Base-by-base conservation (phyloP, 1,140 invertebrate species). In the Pseudomyrmex pallidus region DNA sequence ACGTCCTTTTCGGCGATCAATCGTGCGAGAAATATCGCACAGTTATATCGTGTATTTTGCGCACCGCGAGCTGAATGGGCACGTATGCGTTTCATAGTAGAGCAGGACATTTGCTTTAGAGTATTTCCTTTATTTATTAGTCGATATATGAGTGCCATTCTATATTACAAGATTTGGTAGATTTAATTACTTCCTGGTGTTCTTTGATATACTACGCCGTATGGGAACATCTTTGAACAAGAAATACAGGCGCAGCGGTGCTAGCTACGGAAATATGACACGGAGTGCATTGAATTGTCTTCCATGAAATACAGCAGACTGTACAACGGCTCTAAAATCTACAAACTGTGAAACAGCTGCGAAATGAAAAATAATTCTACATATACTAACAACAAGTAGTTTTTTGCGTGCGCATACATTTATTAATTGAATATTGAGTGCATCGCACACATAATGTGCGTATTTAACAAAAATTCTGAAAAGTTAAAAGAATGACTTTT, bases 141-240 rank as follows among this genome's bases (percentile, higher is more conserved):
- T 10, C 9, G 22, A 63, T 63, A 35, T 44, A 44, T 15, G 48
- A 63, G 20, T 73, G 59, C 3, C 15, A 15, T 46, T 2, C 35
- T 22, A 13, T 35, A 35, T 62, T 62, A 25, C 59, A 62, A 62
- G 9, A 2, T 17, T 66, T n/a, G 8, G n/a, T 74, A 13, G 22
- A 70, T 22, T 80, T 59, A 68, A 78, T 78, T 80, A 48, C 50
- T 70, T 20, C 12, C 44, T 17, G 5, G 17, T 17, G 15, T 70
- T 70, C 76, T 80, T 80, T 72, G 44, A 72, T 70, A 59, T 61
- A 57, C 15, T 48, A 78, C 20, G 5, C 46, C 44, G 67, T 48
- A 54, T 15, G 17, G 35, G 13, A 8, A 44, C 62, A 66, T 66
- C 50, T 77, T 46, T 59, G 66, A 20, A 59, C 22, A 70, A 57